Evolutionary conservation across 1,140 invertebrate genomes (phyloP).

Genomic region (Colletes gigas): DNA sequence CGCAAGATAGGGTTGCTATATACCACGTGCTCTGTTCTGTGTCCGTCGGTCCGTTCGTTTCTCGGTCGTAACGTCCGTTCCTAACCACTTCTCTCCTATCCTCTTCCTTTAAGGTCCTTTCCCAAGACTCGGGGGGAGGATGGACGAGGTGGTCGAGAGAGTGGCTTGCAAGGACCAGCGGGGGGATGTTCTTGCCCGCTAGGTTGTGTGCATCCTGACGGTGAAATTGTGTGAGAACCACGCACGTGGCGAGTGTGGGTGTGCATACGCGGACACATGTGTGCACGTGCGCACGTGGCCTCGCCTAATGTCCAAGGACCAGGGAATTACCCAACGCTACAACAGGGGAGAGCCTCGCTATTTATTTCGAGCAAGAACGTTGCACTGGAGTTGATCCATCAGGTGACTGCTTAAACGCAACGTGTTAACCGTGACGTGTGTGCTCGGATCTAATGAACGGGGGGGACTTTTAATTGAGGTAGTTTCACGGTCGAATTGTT

Average conservation of each 20-base stretch:
- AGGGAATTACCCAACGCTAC: slow-evolving; percentile 24
- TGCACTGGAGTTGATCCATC: slow-evolving; percentile 61
- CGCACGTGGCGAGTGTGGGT: slow-evolving; percentile 63
- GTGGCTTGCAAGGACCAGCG: slow-evolving; percentile 57
- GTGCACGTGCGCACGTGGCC: slow-evolving; percentile 30
- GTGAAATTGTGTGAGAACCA: slow-evolving; percentile 66
- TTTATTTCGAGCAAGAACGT: slow-evolving; percentile 72
- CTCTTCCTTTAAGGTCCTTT: slow-evolving; percentile 74
- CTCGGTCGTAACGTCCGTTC: slow-evolving; percentile 65
- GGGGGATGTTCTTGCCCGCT: slow-evolving; percentile 74
- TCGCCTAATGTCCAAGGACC: slow-evolving; percentile 13
- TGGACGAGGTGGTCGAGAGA: slow-evolving; percentile 68
- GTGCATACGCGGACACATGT: slow-evolving; percentile 33
- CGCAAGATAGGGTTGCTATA: slow-evolving; percentile 75
- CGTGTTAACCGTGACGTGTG: too few relatives aligned
- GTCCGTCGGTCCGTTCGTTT: slow-evolving; percentile 68
- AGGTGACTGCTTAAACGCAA: slow-evolving; percentile 58
- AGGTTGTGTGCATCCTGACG: slow-evolving; percentile 53
- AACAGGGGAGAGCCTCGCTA: slow-evolving; percentile 47
- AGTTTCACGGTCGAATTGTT: too few relatives aligned
- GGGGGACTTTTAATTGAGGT: too few relatives aligned
- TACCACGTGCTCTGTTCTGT: slow-evolving; percentile 63
- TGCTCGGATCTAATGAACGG: too few relatives aligned
- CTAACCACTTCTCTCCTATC: slow-evolving; percentile 62
- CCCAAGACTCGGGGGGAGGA: slow-evolving; percentile 59